phyloP scores from a whole-genome alignment of 2,888 invertebrate genomes.

The Drosophila prostipennis region DNA sequence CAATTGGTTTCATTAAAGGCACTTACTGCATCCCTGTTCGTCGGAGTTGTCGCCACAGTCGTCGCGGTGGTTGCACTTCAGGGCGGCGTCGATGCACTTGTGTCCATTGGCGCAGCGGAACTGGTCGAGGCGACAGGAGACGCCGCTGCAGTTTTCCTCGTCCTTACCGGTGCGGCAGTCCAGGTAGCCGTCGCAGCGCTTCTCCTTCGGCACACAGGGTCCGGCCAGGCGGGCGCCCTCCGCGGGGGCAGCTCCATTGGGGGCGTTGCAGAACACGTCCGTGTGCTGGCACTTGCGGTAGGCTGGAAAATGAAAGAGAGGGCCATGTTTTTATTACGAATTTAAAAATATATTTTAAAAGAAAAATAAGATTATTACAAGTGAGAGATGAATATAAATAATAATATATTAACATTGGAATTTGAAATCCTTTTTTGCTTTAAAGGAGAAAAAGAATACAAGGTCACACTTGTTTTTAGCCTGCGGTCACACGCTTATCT shows the following conservation, averaged over 20 bases:
- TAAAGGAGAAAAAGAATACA: too few relatives aligned
- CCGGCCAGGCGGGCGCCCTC: conserved; percentile 86
- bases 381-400: too few relatives aligned
- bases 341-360: too few relatives aligned
- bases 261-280: conserved; percentile 94
- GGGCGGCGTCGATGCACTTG: conserved; percentile 91
- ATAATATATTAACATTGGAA: too few relatives aligned
- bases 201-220: conserved; percentile 94
- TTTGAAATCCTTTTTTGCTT: too few relatives aligned
- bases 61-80: conserved; percentile 94
- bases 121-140: conserved; percentile 92
- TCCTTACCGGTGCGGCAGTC: conserved; percentile 94
- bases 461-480: too few relatives aligned
- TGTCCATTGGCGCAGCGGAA: conserved; percentile 92
- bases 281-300: conserved; percentile 94
- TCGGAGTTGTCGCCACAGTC: conserved; percentile 97
- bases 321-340: too few relatives aligned
- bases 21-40: conserved; percentile 94
- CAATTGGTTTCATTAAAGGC: too few relatives aligned
- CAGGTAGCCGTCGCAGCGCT: conserved; percentile 94
- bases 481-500: too few relatives aligned
- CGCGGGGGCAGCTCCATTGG: conserved; percentile 86
- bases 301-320: conserved; percentile 85
- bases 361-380: too few relatives aligned
- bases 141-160: conserved; percentile 90